Conservation (phyloP, 2,888 invertebrate species). For the Calephelis perditalis region DNA sequence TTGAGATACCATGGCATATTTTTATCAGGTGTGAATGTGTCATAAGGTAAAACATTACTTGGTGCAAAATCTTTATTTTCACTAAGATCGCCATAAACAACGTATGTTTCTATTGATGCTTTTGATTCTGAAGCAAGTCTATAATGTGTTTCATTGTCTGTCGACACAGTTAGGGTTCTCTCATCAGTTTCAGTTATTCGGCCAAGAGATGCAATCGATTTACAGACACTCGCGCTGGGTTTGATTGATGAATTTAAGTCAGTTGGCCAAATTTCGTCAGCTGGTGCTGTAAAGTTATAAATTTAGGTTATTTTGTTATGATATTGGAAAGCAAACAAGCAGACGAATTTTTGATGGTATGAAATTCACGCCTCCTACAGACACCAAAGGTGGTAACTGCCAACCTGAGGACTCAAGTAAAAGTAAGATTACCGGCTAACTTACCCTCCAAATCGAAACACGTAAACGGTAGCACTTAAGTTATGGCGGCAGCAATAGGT, state of each 20-base stretch:
- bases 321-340: too few relatives aligned
- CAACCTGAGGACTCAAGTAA: too few relatives aligned
- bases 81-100: conserved; percentile 2
- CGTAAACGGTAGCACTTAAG: too few relatives aligned
- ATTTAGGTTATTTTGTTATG: too few relatives aligned
- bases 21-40: neutral
- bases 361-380: too few relatives aligned
- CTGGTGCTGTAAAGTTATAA: conserved; percentile 39
- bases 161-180: conserved; percentile 16
- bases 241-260: conserved; percentile 38
- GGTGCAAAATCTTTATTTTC: neutral
- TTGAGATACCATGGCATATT: too few relatives aligned
- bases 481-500: too few relatives aligned
- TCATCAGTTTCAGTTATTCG: conserved; percentile 52
- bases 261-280: conserved; percentile 60
- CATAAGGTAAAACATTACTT: neutral
- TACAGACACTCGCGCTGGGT: conserved; percentile 47
- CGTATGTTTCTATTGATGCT: conserved; percentile 7
- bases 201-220: conserved; percentile 57
- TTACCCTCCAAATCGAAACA: too few relatives aligned
- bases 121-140: neutral
- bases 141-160: neutral
- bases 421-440: too few relatives aligned
- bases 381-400: too few relatives aligned
- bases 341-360: too few relatives aligned